Evolutionary conservation across 2,888 invertebrate species (phyloP), one percentile per base, ranked within the genome.

Genomic region (Aplocera efformata): DNA sequence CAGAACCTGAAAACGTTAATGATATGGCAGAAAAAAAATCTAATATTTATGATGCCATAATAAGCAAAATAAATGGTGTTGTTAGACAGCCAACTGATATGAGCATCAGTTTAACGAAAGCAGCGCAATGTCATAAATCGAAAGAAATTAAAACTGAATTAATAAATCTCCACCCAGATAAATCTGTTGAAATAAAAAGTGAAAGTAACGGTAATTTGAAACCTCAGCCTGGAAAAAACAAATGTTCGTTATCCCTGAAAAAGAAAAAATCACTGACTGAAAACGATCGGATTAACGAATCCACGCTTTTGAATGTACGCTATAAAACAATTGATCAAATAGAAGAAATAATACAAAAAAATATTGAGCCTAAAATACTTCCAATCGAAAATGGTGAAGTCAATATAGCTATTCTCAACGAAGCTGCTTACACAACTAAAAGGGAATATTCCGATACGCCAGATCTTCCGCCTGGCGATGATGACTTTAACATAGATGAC

Each of bases 401-500:
- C 2, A 24, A 13, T 3, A 54, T 52, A 17, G 33, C 44, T 4
- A 42, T 32, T 39, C 24, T 44, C 5, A 39, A 40, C 29, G 9
- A 46, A 17, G 46, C 44, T 44, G 46, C 46, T 6, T 41, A 38
- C n/a, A 5, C 24, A 27, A 5, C n/a, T 22, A 24, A 31, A 2
- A 44, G 20, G 21, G 44, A 42, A 33, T 28, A 13, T 6, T 10
- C 22, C 2, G 27, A 39, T 21, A 42, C 41, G 1, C 50, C 51
- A 22, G 55, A 53, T 8, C 43, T 17, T 5, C 13, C 25, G 23
- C 10, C 23, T 24, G 42, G 40, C 4, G 56, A 56, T 11, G 46
- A 53, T 17, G 63, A 66, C 24, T 46, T 55, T 46, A 56, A 64
- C 46, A 33, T 57, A 6, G 66, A 67, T 11, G 43, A 57, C 4